Base-by-base conservation (phyloP, 2,113 vertebrate genomes). In the Rissa tridactyla region DNA sequence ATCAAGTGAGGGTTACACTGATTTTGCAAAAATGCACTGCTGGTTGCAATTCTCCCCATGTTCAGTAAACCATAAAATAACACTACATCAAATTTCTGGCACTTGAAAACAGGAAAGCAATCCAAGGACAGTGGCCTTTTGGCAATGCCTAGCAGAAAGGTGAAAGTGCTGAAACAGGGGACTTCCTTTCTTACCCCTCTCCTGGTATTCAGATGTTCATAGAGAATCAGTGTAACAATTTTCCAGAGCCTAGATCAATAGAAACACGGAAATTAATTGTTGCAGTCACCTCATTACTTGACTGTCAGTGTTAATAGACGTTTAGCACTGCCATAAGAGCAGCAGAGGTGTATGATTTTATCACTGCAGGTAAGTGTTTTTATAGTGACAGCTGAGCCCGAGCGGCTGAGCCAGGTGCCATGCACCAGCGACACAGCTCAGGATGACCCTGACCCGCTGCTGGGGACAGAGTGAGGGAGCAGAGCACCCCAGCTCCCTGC, bases 261-360 rank as follows among this genome's bases (percentile, higher is more conserved):
- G 66, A 94, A 95, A 94, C 30, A 32, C 17, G 26, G 66, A 95
- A 96, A 97, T 85, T 96, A 97, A 97, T 94, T 85, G 70, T 77
- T 92, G 91, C 40, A 66, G 92, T 80, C 91, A 96, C 81, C 62
- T 96, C 86, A 85, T 96, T 96, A 97, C 77, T 95, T 0, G 5
- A 77, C 73, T 94, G 91, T 80, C 91, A 89, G 29, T 52, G 66
- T 89, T 87, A 94, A 96, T 87, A 76, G 40, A 91, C 34, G 49
- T 85, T 93, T 88, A 92, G 61, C 25, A 27, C 61, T 20, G 49
- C 69, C 61, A 65, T 85, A 82, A 89, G 61, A 92, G 57, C 21
- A 72, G 49, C 3, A 9, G 52, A 3, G 3, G 38, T 60, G 27
- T 70, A 66, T 76, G 52, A 82, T 87, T 97, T 96, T 92, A 62